Percentiles rank a stretch among this genome's conserved stretches.
phyloP scores from a whole-genome alignment of 53 echinoderm and acorn worm genomes.

The Henricia sp. region DNA sequence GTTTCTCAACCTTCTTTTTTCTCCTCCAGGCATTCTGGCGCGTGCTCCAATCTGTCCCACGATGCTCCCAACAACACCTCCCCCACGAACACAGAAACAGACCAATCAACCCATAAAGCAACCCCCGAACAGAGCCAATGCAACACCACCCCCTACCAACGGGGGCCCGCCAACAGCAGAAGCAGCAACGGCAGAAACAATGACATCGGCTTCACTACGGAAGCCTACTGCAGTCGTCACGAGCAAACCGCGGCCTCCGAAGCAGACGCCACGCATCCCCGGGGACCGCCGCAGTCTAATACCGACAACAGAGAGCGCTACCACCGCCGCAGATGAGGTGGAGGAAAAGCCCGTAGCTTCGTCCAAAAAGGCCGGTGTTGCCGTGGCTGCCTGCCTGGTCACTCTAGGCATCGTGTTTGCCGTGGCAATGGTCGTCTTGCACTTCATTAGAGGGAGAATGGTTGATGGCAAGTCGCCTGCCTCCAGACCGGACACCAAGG shows the following conservation, averaged over 20 bases:
- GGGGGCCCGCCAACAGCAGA: too few species aligned
- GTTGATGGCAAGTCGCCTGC: neutral
- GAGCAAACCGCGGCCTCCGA: too few species aligned
- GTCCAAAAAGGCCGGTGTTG: slow-evolving; percentile 38
- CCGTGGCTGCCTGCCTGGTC: slow-evolving; percentile 34
- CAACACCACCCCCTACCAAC: neutral
- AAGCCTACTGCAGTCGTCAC: too few species aligned
- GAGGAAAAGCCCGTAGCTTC: slow-evolving; percentile 6
- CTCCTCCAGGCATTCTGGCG: neutral
- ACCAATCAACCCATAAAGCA: slow-evolving; percentile 1
- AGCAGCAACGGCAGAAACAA: neutral
- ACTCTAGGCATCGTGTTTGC: slow-evolving; percentile 39
- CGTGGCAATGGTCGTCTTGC: slow-evolving; percentile 11
- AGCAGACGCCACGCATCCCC: too few species aligned
- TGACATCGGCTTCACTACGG: neutral
- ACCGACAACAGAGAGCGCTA: slow-evolving; percentile 3
- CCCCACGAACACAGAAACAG: neutral
- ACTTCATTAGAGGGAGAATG: slow-evolving; percentile 1
- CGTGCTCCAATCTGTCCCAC: slow-evolving; percentile 1
- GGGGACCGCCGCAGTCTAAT: neutral
- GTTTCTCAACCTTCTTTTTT: too few species aligned
- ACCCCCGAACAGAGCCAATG: neutral
- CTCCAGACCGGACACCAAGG: slow-evolving; percentile 32
- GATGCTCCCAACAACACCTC: neutral
- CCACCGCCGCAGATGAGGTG: slow-evolving; percentile 16